Conservation (phyloP, 2,113 vertebrate species). For the Erythrocercus mccallii region DNA sequence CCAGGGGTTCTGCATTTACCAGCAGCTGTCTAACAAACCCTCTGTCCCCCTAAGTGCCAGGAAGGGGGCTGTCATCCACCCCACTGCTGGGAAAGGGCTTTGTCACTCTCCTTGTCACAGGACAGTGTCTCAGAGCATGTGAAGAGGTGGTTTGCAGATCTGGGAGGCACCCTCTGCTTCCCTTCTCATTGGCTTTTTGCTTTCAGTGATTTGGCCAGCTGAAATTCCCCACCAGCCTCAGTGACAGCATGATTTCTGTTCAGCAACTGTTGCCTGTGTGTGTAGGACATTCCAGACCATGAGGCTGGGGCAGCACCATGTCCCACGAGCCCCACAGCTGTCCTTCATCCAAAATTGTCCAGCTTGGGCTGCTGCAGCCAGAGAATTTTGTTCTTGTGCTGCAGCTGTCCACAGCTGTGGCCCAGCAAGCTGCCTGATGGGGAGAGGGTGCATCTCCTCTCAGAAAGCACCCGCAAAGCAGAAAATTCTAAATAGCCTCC, state of each 20-base stretch:
- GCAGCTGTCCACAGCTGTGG: neutral
- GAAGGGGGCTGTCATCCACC: neutral
- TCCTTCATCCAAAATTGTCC: neutral
- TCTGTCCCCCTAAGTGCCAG: neutral
- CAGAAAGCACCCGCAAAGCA: neutral
- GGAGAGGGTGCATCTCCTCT: neutral
- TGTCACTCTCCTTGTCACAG: neutral
- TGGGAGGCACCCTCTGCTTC: neutral
- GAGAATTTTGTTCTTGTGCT: neutral
- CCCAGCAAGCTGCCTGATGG: neutral
- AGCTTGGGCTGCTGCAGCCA: neutral
- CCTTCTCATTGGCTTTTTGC: neutral
- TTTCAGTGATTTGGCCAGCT: neutral
- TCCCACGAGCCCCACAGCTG: neutral
- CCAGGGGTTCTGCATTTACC: neutral
- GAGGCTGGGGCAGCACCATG: neutral
- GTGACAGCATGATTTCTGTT: constrained; percentile 40
- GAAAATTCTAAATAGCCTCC: neutral
- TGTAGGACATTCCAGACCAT: accelerated
- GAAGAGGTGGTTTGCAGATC: neutral
- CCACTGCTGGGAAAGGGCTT: neutral
- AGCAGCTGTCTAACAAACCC: neutral
- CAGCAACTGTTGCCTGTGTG: neutral
- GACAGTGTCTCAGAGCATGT: neutral
- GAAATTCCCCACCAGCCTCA: neutral